These are phyloP conservation scores for Platyscapa corneri DNA, from an alignment of 1,140 invertebrate species.

Conservation along the genomic window DNA sequence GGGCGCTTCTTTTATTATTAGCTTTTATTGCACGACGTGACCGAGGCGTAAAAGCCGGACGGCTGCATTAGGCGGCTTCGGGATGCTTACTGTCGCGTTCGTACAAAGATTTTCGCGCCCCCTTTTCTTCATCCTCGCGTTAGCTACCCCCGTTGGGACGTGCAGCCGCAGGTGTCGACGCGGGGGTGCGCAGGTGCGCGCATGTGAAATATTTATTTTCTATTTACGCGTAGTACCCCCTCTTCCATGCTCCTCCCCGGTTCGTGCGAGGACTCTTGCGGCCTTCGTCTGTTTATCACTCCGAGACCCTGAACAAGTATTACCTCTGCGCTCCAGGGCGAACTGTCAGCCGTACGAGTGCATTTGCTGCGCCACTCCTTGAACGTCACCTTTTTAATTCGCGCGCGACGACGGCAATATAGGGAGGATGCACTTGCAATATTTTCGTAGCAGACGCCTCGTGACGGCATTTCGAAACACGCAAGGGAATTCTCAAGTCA, in stretches of 20 bases:
- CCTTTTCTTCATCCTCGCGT: neutral
- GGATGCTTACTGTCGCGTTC: slow-evolving; percentile 23
- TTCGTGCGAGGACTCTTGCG: neutral
- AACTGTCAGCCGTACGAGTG: neutral
- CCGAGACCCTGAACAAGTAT: neutral
- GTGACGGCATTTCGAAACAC: neutral
- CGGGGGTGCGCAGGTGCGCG: neutral
- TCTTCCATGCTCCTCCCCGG: neutral
- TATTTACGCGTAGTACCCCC: neutral
- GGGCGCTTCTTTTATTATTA: slow-evolving; percentile 51
- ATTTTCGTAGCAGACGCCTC: neutral
- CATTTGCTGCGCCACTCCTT: neutral
- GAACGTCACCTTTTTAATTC: slow-evolving; percentile 5
- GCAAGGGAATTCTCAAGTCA: neutral
- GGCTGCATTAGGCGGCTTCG: neutral
- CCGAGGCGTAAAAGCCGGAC: neutral
- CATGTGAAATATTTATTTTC: slow-evolving; percentile 29
- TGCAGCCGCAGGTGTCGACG: neutral
- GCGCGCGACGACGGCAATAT: too few species aligned
- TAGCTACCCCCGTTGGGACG: too few species aligned
- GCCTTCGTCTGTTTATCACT: neutral
- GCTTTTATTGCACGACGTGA: slow-evolving; percentile 52
- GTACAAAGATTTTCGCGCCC: neutral
- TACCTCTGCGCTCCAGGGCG: neutral
- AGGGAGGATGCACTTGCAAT: neutral